These are phyloP conservation scores for Cataglyphis altisquamis DNA, from an alignment of 2,888 invertebrate genomes.

Conservation along the genomic window DNA sequence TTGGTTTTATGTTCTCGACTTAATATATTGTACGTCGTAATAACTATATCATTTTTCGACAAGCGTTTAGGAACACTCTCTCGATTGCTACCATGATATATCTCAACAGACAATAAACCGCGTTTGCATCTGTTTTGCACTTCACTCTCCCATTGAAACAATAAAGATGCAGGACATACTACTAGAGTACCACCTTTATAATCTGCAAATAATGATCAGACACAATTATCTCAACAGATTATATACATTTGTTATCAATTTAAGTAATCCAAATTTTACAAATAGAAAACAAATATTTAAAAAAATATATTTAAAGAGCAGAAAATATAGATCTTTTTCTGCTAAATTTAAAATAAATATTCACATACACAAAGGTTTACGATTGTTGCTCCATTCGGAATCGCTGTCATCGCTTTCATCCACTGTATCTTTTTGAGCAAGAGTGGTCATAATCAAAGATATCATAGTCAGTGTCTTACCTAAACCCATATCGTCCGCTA, in stretches of 20 bases:
- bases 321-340: slow-evolving; percentile 29
- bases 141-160: slow-evolving; percentile 96
- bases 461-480: slow-evolving; percentile 95
- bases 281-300: background rate
- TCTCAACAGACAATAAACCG: slow-evolving; percentile 89
- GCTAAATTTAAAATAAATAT: slow-evolving; percentile 14
- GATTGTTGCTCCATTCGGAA: slow-evolving; percentile 60
- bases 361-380: slow-evolving; percentile 55
- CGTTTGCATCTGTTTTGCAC: slow-evolving; percentile 89
- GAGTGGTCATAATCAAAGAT: slow-evolving; percentile 88
- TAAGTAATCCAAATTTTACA: background rate
- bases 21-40: slow-evolving; percentile 95
- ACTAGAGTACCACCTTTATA: slow-evolving; percentile 93
- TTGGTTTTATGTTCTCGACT: slow-evolving; percentile 87
- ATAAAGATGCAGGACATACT: slow-evolving; percentile 96
- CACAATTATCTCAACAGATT: background rate
- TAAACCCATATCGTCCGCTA: slow-evolving; percentile 93
- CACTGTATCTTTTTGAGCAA: slow-evolving; percentile 82
- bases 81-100: slow-evolving; percentile 94
- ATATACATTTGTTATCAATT: background rate
- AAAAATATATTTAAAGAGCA: background rate
- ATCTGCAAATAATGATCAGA: slow-evolving; percentile 13
- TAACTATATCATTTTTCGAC: slow-evolving; percentile 92
- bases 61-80: slow-evolving; percentile 87
- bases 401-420: slow-evolving; percentile 82